Percentiles rank a stretch among this genome's conserved stretches.
Conservation (phyloP, 2,113 vertebrate species). For the Tympanuchus pallidicinctus region DNA sequence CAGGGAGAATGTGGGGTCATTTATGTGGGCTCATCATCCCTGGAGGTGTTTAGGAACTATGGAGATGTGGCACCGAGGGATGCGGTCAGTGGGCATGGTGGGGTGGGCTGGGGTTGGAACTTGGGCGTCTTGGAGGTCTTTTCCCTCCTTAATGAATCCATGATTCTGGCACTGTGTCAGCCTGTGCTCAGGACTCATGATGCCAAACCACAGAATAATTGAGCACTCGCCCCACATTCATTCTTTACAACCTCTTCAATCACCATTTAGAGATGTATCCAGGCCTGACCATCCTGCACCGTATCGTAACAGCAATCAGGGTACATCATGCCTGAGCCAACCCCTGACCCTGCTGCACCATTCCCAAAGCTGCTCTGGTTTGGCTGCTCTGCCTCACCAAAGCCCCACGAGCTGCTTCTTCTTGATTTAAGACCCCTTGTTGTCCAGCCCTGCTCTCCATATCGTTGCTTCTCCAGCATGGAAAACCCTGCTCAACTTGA, state of each 20-base stretch:
- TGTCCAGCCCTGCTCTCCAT: not conserved
- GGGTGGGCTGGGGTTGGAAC: too few relatives aligned
- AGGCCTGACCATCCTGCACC: not conserved
- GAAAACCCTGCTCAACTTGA: not conserved
- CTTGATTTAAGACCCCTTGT: not conserved
- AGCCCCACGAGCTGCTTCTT: not conserved
- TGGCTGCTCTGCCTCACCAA: not conserved
- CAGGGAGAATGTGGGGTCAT: not conserved
- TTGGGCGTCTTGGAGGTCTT: too few relatives aligned
- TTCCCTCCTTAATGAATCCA: too few relatives aligned
- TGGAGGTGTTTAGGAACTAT: too few relatives aligned
- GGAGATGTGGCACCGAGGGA: too few relatives aligned
- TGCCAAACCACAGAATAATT: not conserved
- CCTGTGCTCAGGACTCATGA: not conserved
- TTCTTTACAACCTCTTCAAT: not conserved
- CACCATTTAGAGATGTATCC: not conserved
- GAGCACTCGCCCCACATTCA: not conserved
- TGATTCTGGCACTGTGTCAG: not conserved
- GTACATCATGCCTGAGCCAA: accelerated
- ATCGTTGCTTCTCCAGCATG: accelerated
- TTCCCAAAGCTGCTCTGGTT: not conserved
- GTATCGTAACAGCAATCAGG: not conserved
- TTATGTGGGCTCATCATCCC: too few relatives aligned
- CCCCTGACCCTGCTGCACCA: accelerated
- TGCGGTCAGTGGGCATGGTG: too few relatives aligned